phyloP scores from a whole-genome alignment of 2,797 vertebrate species.

The Pangasius mekongensis region DNA sequence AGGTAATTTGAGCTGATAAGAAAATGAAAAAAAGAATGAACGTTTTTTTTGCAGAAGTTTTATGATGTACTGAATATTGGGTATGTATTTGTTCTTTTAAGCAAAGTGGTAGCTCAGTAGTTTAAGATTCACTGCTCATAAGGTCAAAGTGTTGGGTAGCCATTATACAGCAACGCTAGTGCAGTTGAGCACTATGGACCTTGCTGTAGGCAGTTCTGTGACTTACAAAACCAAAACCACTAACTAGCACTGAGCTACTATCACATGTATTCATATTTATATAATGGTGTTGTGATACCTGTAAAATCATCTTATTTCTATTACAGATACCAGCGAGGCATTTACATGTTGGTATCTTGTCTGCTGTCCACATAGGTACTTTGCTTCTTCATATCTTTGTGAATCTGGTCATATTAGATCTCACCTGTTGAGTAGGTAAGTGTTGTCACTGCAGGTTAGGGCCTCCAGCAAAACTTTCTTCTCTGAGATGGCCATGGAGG shows the following conservation, averaged over 20 bases:
- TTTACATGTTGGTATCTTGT: background rate
- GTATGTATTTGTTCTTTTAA: background rate
- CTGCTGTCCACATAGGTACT: background rate
- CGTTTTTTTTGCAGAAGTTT: background rate
- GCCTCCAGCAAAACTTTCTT: constrained; percentile 97
- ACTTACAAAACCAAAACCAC: background rate
- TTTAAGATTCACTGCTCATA: background rate
- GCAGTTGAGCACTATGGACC: background rate
- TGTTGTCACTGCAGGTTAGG: constrained; percentile 95
- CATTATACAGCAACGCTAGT: background rate
- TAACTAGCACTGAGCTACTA: background rate
- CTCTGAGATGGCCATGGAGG: constrained; percentile 89
- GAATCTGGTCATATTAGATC: background rate
- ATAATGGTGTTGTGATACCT: background rate
- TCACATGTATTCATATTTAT: background rate
- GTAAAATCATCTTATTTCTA: background rate
- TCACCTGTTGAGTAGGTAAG: constrained; percentile 92
- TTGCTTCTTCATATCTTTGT: background rate
- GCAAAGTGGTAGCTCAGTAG: background rate
- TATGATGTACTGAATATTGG: background rate
- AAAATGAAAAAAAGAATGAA: background rate
- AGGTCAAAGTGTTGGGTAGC: background rate
- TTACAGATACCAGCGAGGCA: background rate
- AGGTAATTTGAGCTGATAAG: background rate
- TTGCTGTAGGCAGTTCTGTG: background rate